These are phyloP conservation scores for Bombus pyrosoma DNA, from an alignment of 1,140 invertebrate genomes.

Conservation along the genomic window DNA sequence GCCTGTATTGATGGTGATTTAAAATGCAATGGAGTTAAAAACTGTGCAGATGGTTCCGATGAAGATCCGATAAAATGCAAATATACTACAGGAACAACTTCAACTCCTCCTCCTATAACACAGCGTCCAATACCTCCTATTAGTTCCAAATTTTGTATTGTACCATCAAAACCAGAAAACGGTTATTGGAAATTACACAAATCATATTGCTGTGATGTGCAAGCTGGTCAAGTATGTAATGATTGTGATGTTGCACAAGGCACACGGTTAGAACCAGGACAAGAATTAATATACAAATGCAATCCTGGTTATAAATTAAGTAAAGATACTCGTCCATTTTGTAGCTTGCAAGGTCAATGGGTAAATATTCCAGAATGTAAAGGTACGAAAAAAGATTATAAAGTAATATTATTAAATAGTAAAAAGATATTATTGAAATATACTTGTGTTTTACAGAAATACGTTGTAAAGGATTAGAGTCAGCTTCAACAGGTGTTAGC, in stretches of 20 bases:
- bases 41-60: slow-evolving; percentile 89
- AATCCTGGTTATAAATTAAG: slow-evolving; percentile 67
- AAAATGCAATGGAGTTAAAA: slow-evolving; percentile 83
- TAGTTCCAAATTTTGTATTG: slow-evolving; percentile 51
- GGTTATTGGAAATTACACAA: slow-evolving; percentile 72
- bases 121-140: not conserved
- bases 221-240: not conserved
- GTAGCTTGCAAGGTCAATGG: slow-evolving; percentile 72
- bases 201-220: slow-evolving; percentile 57
- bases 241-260: slow-evolving; percentile 62
- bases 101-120: not conserved
- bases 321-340: slow-evolving; percentile 68
- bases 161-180: slow-evolving; percentile 72
- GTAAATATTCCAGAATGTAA: slow-evolving; percentile 69
- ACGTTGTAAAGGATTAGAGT: slow-evolving; percentile 67
- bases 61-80: slow-evolving; percentile 79
- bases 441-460: slow-evolving; percentile 69
- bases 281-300: slow-evolving; percentile 74
- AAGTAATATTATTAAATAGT: not conserved
- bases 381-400: slow-evolving; percentile 62
- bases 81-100: not conserved
- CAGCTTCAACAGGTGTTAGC: slow-evolving; percentile 59
- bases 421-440: not conserved
- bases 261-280: slow-evolving; percentile 63
- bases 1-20: slow-evolving; percentile 83